Percentiles rank a stretch among this genome's conserved stretches.
Conservation (phyloP, 2,113 vertebrate genomes). For the Anarhynchus alexandrinus region DNA sequence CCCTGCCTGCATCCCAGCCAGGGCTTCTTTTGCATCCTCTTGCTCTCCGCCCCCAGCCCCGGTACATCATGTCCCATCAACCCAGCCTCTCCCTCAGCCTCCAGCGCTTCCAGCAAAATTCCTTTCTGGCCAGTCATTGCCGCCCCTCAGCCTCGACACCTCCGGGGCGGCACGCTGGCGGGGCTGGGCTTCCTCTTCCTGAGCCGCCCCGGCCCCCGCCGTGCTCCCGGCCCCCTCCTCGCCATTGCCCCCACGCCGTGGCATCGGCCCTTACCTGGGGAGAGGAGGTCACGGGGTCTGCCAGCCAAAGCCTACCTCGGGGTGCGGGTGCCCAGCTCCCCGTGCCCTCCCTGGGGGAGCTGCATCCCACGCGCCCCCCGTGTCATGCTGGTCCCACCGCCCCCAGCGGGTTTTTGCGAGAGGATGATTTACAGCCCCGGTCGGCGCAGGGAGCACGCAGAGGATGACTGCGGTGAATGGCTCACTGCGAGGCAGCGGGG, state of each 20-base stretch:
- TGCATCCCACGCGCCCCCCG: fast-evolving
- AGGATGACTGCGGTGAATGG: neutral
- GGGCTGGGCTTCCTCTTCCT: slow-evolving; percentile 45
- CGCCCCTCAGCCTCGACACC: neutral
- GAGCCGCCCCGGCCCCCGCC: neutral
- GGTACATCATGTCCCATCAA: neutral
- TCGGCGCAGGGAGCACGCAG: neutral
- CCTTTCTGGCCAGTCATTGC: slow-evolving; percentile 33
- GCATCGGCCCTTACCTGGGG: neutral
- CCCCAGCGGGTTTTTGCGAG: neutral
- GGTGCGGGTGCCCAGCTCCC: neutral
- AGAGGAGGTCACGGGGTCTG: fast-evolving
- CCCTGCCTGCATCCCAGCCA: fast-evolving
- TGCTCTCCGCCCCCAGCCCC: fast-evolving
- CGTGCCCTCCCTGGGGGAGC: neutral
- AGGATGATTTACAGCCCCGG: slow-evolving; percentile 8
- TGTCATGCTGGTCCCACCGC: neutral
- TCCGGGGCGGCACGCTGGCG: neutral
- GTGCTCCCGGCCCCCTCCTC: fast-evolving
- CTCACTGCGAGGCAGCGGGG: neutral
- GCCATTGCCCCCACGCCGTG: fast-evolving
- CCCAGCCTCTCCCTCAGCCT: neutral
- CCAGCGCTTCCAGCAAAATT: slow-evolving; percentile 10
- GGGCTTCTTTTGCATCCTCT: fast-evolving
- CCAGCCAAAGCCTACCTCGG: neutral